Evolutionary conservation across 2,888 invertebrate species (phyloP).

Genomic region (Pteria penguin): DNA sequence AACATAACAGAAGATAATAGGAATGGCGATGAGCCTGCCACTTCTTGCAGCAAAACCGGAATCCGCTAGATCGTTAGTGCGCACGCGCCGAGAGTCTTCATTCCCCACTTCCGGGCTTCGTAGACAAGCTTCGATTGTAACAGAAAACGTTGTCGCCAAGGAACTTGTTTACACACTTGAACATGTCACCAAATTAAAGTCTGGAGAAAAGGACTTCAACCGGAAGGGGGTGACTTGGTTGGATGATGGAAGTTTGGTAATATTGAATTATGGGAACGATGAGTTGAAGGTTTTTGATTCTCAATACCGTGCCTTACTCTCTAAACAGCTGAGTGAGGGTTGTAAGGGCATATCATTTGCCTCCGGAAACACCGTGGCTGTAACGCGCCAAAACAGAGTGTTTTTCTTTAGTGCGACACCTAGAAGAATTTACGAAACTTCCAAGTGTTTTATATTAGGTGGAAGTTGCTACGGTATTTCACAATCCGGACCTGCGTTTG

Average conservation of each 20-base stretch:
- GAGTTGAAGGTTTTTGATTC: constrained; percentile 17
- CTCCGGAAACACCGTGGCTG: not conserved
- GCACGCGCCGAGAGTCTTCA: no score
- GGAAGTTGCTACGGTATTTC: constrained; percentile 15
- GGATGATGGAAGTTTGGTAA: constrained; percentile 17
- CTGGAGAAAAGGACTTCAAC: constrained; percentile 19
- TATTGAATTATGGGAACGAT: constrained; percentile 14
- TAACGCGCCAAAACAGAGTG: constrained; percentile 9
- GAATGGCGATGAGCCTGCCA: no score
- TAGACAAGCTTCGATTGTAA: no score
- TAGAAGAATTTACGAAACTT: not conserved
- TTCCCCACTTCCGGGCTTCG: no score
- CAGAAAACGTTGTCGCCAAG: no score
- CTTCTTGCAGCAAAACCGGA: no score
- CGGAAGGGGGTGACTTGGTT: constrained; percentile 16
- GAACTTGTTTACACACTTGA: no score
- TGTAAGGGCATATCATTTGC: constrained; percentile 6
- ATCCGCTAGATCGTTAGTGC: no score
- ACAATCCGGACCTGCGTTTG: not conserved
- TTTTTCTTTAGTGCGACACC: not conserved
- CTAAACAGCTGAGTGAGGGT: not conserved
- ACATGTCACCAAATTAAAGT: constrained; percentile 18
- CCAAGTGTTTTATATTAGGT: not conserved
- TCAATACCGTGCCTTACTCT: not conserved
- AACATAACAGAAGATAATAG: no score